Percentiles rank a stretch among this genome's conserved stretches.
These are phyloP conservation scores for Gambusia holbrooki DNA, from an alignment of 2,113 vertebrate species.

Conservation along the genomic window DNA sequence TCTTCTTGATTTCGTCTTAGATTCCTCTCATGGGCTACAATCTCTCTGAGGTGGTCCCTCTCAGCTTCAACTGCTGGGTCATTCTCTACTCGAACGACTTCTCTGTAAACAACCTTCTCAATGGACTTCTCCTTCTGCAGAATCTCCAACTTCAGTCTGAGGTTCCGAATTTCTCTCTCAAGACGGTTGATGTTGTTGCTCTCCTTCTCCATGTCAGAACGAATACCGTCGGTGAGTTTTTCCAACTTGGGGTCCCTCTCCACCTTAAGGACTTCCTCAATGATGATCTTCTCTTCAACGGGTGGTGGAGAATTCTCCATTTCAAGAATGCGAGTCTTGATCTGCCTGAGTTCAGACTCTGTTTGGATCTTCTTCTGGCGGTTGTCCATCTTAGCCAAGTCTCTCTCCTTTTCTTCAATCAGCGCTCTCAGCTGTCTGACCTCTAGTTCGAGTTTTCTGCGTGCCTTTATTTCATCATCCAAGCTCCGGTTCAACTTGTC, in stretches of 20 bases:
- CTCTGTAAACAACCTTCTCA: slow-evolving; percentile 94
- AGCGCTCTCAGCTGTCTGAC: slow-evolving; percentile 82
- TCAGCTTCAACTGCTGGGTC: slow-evolving; percentile 87
- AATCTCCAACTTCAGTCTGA: slow-evolving; percentile 84
- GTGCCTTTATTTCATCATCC: slow-evolving; percentile 84
- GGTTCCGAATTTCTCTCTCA: slow-evolving; percentile 85
- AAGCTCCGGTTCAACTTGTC: slow-evolving; percentile 83
- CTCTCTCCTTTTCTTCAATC: slow-evolving; percentile 84
- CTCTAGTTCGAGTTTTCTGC: slow-evolving; percentile 86
- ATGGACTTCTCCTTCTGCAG: slow-evolving; percentile 88
- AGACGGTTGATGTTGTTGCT: slow-evolving; percentile 77
- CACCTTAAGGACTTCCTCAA: slow-evolving; percentile 93
- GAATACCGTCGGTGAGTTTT: slow-evolving; percentile 79
- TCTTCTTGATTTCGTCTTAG: slow-evolving; percentile 84
- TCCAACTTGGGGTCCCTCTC: slow-evolving; percentile 91
- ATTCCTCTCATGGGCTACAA: slow-evolving; percentile 80
- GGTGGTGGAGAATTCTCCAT: slow-evolving; percentile 83
- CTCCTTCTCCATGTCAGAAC: slow-evolving; percentile 82
- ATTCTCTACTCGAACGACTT: slow-evolving; percentile 93
- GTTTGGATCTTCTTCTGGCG: slow-evolving; percentile 86
- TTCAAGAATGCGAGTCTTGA: slow-evolving; percentile 86
- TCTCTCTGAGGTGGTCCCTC: slow-evolving; percentile 84
- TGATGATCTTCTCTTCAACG: slow-evolving; percentile 90
- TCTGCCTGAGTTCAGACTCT: slow-evolving; percentile 88
- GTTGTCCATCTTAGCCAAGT: slow-evolving; percentile 86